Conservation (phyloP, 2,888 invertebrate genomes). For the Xestoiulus laeticollis region DNA sequence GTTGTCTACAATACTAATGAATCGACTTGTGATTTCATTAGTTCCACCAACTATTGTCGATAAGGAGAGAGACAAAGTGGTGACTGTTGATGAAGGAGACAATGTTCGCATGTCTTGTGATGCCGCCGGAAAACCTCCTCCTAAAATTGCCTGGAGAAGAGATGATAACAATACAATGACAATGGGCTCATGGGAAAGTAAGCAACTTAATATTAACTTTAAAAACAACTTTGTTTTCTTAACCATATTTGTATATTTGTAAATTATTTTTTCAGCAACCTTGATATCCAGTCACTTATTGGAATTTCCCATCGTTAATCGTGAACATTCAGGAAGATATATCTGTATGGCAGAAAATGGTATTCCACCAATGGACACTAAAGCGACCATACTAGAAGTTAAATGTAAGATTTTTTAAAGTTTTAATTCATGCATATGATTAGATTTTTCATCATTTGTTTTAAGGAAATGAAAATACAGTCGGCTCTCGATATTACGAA, state of each 20-base stretch:
- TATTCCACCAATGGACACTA: constrained; percentile 81
- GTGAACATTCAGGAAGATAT: constrained; percentile 80
- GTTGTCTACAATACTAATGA: background rate
- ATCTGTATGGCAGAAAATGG: constrained; percentile 85
- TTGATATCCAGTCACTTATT: constrained; percentile 80
- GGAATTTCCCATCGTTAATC: constrained; percentile 77
- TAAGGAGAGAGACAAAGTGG: constrained; percentile 63
- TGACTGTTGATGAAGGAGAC: constrained; percentile 81
- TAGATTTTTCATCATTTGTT: background rate
- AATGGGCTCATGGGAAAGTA: constrained; percentile 70
- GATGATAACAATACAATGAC: constrained; percentile 72
- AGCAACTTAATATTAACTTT: too few species aligned
- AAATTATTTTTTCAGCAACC: constrained; percentile 68
- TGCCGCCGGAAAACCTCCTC: constrained; percentile 79
- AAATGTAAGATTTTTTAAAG: constrained; percentile 76
- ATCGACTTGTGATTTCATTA: background rate
- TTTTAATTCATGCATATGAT: too few species aligned
- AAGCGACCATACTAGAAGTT: constrained; percentile 84
- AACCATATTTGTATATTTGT: constrained; percentile 38
- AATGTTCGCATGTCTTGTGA: constrained; percentile 84
- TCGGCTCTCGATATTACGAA: too few species aligned
- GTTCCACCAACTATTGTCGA: constrained; percentile 51
- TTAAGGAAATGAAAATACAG: too few species aligned
- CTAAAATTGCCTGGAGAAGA: constrained; percentile 80
- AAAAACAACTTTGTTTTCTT: background rate